Evolutionary conservation across 1,140 invertebrate species (phyloP).

Genomic region (Magallana gigas): DNA sequence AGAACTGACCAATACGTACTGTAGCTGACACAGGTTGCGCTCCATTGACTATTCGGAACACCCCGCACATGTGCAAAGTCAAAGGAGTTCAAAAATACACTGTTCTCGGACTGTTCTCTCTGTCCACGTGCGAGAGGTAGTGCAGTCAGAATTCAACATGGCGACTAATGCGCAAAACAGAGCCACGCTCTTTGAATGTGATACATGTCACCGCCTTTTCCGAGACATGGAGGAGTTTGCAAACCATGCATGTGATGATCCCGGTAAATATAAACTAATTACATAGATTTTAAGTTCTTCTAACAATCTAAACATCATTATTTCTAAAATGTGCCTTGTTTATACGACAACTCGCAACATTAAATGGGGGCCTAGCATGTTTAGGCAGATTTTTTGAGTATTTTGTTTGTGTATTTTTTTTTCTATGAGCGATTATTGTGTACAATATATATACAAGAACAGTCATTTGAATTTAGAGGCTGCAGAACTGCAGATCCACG

Average conservation of each 20-base stretch:
- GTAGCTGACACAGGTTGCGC: too few relatives aligned
- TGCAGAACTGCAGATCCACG: too few relatives aligned
- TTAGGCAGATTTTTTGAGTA: too few relatives aligned
- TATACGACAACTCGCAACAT: background rate
- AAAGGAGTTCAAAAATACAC: conserved; percentile 17
- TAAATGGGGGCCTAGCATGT: too few relatives aligned
- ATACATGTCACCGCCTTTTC: background rate
- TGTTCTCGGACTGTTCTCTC: conserved; percentile 38
- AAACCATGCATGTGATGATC: conserved; percentile 25
- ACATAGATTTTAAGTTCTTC: background rate
- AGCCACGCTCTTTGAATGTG: conserved; percentile 24
- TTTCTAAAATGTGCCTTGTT: background rate
- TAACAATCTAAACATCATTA: background rate
- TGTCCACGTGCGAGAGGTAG: conserved; percentile 37
- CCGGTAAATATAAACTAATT: background rate
- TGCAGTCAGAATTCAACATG: conserved; percentile 37
- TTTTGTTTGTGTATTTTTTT: background rate
- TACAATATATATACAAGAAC: conserved; percentile 13
- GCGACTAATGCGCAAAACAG: conserved; percentile 27
- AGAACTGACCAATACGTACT: too few relatives aligned
- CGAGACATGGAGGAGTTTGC: conserved; percentile 23
- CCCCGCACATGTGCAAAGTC: conserved; percentile 20
- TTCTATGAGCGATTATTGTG: background rate
- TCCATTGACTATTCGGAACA: background rate
- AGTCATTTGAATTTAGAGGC: too few relatives aligned